Evolutionary conservation across 2,888 invertebrate genomes (phyloP).

Genomic region (Macrosiphum euphorbiae): DNA sequence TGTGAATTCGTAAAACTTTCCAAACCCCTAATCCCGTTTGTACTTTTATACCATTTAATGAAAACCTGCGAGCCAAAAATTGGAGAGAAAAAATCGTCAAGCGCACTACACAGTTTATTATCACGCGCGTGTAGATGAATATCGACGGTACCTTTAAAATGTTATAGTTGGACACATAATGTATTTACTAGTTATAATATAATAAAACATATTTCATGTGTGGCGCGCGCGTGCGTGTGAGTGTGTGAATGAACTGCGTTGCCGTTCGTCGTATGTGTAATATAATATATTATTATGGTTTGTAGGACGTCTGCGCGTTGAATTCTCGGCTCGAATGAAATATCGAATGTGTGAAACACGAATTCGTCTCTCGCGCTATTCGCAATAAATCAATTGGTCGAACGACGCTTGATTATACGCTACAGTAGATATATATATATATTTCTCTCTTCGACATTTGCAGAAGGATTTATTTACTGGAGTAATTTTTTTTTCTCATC

Average conservation of each 20-base stretch:
- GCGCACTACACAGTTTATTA: neutral
- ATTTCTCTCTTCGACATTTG: neutral
- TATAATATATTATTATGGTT: neutral
- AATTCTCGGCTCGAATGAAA: conserved; percentile 4
- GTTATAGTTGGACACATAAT: neutral
- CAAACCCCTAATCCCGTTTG: neutral
- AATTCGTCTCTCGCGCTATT: conserved; percentile 9
- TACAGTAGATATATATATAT: neutral
- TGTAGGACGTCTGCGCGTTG: conserved; percentile 37
- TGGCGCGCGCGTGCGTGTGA: neutral
- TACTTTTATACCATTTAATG: neutral
- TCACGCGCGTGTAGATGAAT: neutral
- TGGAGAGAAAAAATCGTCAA: neutral
- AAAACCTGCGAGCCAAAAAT: neutral
- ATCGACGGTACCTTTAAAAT: neutral
- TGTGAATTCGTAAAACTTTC: neutral
- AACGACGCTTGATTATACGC: neutral
- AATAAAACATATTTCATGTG: neutral
- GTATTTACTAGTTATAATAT: neutral
- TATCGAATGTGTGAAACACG: conserved; percentile 31
- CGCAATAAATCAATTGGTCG: conserved; percentile 50
- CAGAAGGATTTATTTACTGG: conserved; percentile 7
- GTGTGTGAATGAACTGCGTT: neutral
- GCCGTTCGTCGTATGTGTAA: neutral
- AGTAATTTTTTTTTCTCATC: conserved; percentile 1